A percentile compares a stretch with the other conserved stretches of the same genome.
phyloP scores from a whole-genome alignment of 2,888 invertebrate species.

The Pollenia amentaria region DNA sequence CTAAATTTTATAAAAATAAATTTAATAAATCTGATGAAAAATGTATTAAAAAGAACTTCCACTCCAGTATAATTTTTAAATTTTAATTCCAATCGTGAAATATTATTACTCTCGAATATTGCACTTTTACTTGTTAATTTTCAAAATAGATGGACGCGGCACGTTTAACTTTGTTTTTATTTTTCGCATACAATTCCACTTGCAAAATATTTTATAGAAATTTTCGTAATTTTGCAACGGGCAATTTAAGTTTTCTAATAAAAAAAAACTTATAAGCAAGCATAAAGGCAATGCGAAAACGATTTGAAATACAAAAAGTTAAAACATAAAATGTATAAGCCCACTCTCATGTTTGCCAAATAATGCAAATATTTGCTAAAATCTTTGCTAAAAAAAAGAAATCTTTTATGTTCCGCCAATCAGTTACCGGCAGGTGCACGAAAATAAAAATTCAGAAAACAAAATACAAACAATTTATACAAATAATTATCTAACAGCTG shows the following conservation, averaged over 20 bases:
- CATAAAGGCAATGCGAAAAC: background rate
- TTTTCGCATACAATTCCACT: no score
- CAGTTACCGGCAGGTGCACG: conserved; percentile 36
- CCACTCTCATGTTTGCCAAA: background rate
- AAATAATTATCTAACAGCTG: conserved; percentile 54
- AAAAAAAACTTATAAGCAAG: background rate
- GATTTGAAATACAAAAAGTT: background rate
- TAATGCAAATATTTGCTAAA: conserved; percentile 18
- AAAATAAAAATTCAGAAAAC: conserved; percentile 16
- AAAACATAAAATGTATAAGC: background rate
- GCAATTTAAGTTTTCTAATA: background rate
- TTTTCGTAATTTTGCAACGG: background rate
- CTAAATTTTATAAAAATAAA: no score
- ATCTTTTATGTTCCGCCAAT: background rate
- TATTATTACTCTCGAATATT: no score
- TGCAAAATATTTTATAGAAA: no score
- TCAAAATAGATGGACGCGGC: no score
- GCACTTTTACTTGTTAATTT: no score
- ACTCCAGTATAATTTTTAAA: no score
- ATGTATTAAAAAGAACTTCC: no score
- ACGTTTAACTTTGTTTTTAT: no score
- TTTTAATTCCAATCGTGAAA: no score
- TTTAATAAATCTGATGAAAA: no score
- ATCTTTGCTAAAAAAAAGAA: background rate
- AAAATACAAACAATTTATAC: conserved; percentile 30